A percentile compares a stretch with the other conserved stretches of the same genome.
These are phyloP conservation scores for Lamprotornis superbus DNA, from an alignment of 2,113 vertebrate genomes.

Conservation along the genomic window DNA sequence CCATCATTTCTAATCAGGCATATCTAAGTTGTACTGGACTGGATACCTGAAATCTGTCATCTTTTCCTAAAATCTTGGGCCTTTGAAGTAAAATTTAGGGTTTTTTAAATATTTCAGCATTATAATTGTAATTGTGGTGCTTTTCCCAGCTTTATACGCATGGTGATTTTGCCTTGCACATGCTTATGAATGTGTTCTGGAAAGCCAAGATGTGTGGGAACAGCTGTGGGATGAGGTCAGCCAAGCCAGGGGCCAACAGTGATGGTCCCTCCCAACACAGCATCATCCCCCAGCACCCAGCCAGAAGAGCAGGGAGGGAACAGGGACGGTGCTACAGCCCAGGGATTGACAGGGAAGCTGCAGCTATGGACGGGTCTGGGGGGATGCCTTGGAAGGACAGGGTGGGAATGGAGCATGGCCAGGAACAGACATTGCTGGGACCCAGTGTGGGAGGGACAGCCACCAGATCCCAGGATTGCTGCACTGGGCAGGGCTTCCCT, in stretches of 20 bases:
- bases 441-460: background rate
- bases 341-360: background rate
- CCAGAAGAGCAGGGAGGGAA: background rate
- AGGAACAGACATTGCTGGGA: accelerated
- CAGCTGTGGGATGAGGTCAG: background rate
- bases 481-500: background rate
- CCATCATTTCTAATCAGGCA: background rate
- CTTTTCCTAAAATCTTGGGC: background rate
- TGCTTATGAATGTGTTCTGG: background rate
- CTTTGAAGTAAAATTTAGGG: background rate
- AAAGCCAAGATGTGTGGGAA: accelerated
- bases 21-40: background rate
- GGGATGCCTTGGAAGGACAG: accelerated
- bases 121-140: too few species aligned
- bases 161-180: background rate
- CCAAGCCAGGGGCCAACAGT: too few species aligned
- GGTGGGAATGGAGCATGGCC: background rate
- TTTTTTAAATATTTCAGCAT: background rate
- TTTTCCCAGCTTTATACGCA: background rate
- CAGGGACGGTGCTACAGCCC: background rate
- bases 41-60: background rate
- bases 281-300: background rate
- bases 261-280: background rate
- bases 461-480: background rate
- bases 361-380: background rate